A percentile compares a stretch with the other conserved stretches of the same genome.
These are phyloP conservation scores for Falco cherrug DNA, from an alignment of 2,797 vertebrate genomes.

Conservation along the genomic window DNA sequence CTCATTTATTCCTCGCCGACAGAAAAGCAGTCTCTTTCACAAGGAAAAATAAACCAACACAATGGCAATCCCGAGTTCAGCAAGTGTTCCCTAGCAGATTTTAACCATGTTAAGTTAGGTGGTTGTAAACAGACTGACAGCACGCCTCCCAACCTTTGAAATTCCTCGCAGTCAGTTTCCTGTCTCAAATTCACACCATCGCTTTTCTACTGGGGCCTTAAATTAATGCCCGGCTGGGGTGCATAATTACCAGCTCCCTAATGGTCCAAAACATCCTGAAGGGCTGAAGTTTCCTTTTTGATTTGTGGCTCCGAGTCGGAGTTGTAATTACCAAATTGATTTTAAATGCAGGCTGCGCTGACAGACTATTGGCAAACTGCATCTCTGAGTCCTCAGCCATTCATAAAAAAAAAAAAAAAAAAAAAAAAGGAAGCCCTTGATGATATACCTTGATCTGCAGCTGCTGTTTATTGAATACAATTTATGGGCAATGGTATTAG, in stretches of 20 bases:
- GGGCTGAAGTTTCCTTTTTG: slow-evolving; percentile 61
- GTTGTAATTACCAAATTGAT: slow-evolving; percentile 69
- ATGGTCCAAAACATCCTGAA: slow-evolving; percentile 65
- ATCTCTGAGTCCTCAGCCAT: slow-evolving; percentile 41
- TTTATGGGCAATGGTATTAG: slow-evolving; percentile 67
- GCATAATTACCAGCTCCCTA: slow-evolving; percentile 64
- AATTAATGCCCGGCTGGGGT: slow-evolving; percentile 59
- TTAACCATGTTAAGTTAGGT: slow-evolving; percentile 42
- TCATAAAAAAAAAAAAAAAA: slow-evolving; percentile 33
- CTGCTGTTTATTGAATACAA: slow-evolving; percentile 71
- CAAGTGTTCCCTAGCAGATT: slow-evolving; percentile 55
- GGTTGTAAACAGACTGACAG: slow-evolving; percentile 64
- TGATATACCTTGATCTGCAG: slow-evolving; percentile 70
- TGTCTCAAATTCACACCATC: slow-evolving; percentile 61
- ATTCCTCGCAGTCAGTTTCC: slow-evolving; percentile 45
- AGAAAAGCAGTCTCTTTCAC: slow-evolving; percentile 14
- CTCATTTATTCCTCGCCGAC: slow-evolving; percentile 30
- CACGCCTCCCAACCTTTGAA: slow-evolving; percentile 46
- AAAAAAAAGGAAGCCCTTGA: slow-evolving; percentile 52
- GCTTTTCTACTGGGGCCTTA: slow-evolving; percentile 35
- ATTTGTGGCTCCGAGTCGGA: slow-evolving; percentile 59
- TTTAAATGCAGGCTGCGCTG: slow-evolving; percentile 62
- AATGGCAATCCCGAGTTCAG: not conserved
- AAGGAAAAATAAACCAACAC: slow-evolving; percentile 51
- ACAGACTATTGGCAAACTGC: slow-evolving; percentile 65